Conservation (phyloP, 2,797 vertebrate genomes). For the Gouania willdenowi region DNA sequence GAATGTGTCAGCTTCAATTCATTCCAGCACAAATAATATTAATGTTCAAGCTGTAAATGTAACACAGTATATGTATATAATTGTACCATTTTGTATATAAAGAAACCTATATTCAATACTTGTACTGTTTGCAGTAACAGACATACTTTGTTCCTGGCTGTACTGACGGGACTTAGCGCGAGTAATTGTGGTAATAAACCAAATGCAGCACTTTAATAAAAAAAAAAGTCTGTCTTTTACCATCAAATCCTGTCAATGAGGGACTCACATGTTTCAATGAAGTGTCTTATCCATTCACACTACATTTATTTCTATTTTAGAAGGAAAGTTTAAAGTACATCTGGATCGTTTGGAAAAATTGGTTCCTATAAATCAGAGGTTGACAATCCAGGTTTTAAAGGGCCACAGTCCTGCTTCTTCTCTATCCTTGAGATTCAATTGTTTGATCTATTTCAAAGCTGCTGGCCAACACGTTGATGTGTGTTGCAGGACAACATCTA, state of each 20-base stretch:
- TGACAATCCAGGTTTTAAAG: too few species aligned
- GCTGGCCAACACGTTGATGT: too few species aligned
- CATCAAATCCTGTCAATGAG: constrained; percentile 20
- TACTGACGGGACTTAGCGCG: constrained; percentile 33
- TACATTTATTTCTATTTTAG: constrained; percentile 6
- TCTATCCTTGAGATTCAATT: too few species aligned
- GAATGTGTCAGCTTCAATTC: constrained; percentile 63
- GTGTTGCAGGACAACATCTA: too few species aligned
- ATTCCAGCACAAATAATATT: constrained; percentile 70
- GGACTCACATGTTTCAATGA: constrained; percentile 3
- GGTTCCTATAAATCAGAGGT: constrained; percentile 48
- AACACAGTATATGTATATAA: constrained; percentile 68
- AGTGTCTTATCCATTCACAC: background rate
- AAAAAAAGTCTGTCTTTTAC: constrained; percentile 37
- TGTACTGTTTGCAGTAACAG: constrained; percentile 66
- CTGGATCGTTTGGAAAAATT: constrained; percentile 29
- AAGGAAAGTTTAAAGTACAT: too few species aligned
- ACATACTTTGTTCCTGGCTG: constrained; percentile 55
- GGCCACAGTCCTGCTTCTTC: too few species aligned
- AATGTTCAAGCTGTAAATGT: too few species aligned
- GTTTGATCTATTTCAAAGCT: too few species aligned
- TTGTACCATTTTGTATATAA: constrained; percentile 75
- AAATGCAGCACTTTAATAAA: constrained; percentile 60
- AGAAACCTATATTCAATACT: constrained; percentile 68
- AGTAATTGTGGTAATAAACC: constrained; percentile 55